These are phyloP conservation scores for Leptinotarsa defecta DNA, from an alignment of 1,140 invertebrate genomes.

Conservation along the genomic window DNA sequence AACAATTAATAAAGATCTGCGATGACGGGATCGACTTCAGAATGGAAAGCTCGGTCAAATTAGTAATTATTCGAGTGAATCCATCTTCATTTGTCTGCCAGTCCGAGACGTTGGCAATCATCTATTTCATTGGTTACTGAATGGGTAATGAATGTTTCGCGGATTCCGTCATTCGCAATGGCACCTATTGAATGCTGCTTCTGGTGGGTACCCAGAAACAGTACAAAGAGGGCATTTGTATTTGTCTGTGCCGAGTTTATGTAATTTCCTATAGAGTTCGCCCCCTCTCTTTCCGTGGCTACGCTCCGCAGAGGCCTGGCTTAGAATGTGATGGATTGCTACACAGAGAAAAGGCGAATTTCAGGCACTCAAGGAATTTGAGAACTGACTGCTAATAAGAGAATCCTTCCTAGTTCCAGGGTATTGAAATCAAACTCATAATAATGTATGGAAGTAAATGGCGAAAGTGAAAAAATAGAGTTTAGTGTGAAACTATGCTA, in stretches of 20 bases:
- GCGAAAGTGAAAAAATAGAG: too few relatives aligned
- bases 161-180: slow-evolving; percentile 54
- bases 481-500: too few relatives aligned
- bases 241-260: slow-evolving; percentile 58
- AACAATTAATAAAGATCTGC: slow-evolving; percentile 4
- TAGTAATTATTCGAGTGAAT: slow-evolving; percentile 56
- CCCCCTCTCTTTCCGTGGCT: slow-evolving; percentile 46
- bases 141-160: slow-evolving; percentile 56
- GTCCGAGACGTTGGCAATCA: slow-evolving; percentile 56
- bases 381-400: too few relatives aligned
- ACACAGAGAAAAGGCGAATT: slow-evolving; percentile 11
- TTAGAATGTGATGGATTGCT: slow-evolving; percentile 49
- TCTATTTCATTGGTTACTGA: slow-evolving; percentile 58
- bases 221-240: slow-evolving; percentile 58
- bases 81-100: slow-evolving; percentile 55
- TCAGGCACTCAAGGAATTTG: too few relatives aligned
- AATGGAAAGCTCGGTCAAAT: slow-evolving; percentile 55
- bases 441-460: too few relatives aligned
- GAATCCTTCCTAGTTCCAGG: too few relatives aligned
- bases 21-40: not conserved
- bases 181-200: slow-evolving; percentile 50
- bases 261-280: slow-evolving; percentile 59
- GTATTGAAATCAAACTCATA: too few relatives aligned
- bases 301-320: slow-evolving; percentile 38
- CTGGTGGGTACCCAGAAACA: slow-evolving; percentile 55